Evolutionary conservation across 2,797 vertebrate species (phyloP), one percentile per base, ranked within the genome.

Genomic region (Enoplosus armatus): DNA sequence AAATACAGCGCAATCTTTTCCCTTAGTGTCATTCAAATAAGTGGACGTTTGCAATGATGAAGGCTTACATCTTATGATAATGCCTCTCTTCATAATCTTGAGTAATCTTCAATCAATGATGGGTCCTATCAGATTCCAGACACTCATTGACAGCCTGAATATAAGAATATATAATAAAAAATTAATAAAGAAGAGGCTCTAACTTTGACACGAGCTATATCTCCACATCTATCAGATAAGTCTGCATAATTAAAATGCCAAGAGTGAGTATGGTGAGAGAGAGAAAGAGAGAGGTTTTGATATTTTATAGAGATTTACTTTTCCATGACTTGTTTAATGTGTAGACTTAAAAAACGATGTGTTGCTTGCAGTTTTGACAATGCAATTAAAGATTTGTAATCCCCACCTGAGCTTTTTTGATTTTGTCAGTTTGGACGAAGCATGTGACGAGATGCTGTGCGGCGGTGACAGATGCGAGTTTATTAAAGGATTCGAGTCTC

Each of bases 191-290:
- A 90, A 79, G 58, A 86, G 86, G 83, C 87, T 94, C 89, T 92
- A 92, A 94, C 93, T 92, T 91, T 93, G 93, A 94, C 92, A 84
- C 33, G 68, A 90, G 90, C 90, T 90, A 89, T 94, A 95, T 95
- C 94, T 92, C 82, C 87, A 90, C 90, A 95, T 95, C 95, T 90
- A 93, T 94, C 94, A 93, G 93, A 95, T 95, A 94, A 94, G 92
- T 77, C 83, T 82, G 87, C 87, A 92, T 95, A 96, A 96, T 96
- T 95, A 96, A 95, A 95, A 95, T 95, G 95, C 95, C 94, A 95
- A 87, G 83, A 87, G 81, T 91, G 85, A 91, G 86, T 86, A 82
- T 88, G 79, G 83, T 83, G 83, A 67, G 79, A 75, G 68, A 79
- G 75, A 77, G 48, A 69, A 22, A 61, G 53, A 55, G 75, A 48